Evolutionary conservation across 2,888 invertebrate species (phyloP).

Genomic region (Achlya flavicornis): DNA sequence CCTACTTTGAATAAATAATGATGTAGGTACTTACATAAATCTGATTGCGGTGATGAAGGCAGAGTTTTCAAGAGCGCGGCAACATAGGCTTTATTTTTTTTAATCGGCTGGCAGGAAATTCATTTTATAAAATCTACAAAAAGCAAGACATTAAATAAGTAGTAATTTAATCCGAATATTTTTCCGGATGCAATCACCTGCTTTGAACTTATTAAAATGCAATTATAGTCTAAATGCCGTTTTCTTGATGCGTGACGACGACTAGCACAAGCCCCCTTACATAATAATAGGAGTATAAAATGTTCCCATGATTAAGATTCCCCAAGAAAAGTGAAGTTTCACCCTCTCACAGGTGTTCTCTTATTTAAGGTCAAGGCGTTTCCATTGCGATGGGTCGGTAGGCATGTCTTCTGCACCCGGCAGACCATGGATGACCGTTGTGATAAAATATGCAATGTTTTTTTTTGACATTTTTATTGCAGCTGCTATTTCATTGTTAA

Average conservation of each 20-base stretch:
- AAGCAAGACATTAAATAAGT: too few species aligned
- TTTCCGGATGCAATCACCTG: too few species aligned
- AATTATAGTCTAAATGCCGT: neutral
- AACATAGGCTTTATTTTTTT: too few species aligned
- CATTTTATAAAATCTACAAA: too few species aligned
- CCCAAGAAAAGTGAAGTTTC: slow-evolving; percentile 52
- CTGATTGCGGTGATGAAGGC: too few species aligned
- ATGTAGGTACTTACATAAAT: too few species aligned
- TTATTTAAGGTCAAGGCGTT: slow-evolving; percentile 79
- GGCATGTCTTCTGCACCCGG: slow-evolving; percentile 52
- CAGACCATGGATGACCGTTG: slow-evolving; percentile 74
- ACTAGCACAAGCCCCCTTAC: slow-evolving; percentile 30
- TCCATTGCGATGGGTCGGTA: slow-evolving; percentile 75
- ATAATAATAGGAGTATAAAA: slow-evolving; percentile 33
- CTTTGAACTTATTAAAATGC: neutral
- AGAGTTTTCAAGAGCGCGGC: too few species aligned
- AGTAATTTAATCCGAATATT: too few species aligned
- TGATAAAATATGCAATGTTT: slow-evolving; percentile 43
- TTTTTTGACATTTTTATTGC: slow-evolving; percentile 17
- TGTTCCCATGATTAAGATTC: slow-evolving; percentile 80
- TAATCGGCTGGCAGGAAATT: too few species aligned
- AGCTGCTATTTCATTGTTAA: neutral
- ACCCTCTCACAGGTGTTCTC: slow-evolving; percentile 71
- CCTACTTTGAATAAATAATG: neutral
- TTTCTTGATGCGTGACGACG: slow-evolving; percentile 18